phyloP scores from a whole-genome alignment of 2,113 vertebrate species.

The Hydrochoerus hydrochaeris region DNA sequence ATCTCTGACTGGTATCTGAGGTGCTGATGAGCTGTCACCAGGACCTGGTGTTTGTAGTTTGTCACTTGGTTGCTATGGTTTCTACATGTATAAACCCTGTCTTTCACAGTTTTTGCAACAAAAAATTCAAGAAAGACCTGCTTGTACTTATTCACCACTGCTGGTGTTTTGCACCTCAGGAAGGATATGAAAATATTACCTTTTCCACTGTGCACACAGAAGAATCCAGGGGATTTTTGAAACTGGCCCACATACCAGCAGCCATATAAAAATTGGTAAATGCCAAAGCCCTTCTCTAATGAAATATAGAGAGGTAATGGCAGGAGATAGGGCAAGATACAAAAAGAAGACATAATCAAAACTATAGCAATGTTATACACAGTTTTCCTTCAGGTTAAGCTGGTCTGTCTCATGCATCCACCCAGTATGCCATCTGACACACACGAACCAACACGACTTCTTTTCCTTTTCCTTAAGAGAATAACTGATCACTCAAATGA shows the following conservation, averaged over 20 bases:
- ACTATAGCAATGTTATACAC: neutral
- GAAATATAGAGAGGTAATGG: neutral
- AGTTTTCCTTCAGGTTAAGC: conserved; percentile 24
- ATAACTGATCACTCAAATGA: neutral
- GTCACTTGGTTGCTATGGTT: conserved; percentile 87
- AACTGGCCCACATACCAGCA: conserved; percentile 67
- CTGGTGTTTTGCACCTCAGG: conserved; percentile 77
- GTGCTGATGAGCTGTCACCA: conserved; percentile 86
- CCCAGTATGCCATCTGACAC: neutral
- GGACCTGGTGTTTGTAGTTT: conserved; percentile 85
- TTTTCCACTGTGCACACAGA: conserved; percentile 84
- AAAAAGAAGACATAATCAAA: neutral
- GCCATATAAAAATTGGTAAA: conserved; percentile 78
- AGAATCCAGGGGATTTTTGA: conserved; percentile 84
- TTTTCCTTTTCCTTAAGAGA: neutral
- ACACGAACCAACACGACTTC: neutral
- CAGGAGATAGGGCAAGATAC: neutral
- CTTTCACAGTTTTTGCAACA: conserved; percentile 89
- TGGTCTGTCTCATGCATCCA: neutral
- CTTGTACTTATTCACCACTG: conserved; percentile 79
- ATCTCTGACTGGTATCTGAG: conserved; percentile 87
- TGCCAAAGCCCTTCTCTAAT: neutral
- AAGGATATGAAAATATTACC: conserved; percentile 86
- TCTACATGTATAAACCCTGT: conserved; percentile 88
- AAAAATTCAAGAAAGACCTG: conserved; percentile 89